phyloP scores from a whole-genome alignment of 2,888 invertebrate species.

The Folsomia candida region DNA sequence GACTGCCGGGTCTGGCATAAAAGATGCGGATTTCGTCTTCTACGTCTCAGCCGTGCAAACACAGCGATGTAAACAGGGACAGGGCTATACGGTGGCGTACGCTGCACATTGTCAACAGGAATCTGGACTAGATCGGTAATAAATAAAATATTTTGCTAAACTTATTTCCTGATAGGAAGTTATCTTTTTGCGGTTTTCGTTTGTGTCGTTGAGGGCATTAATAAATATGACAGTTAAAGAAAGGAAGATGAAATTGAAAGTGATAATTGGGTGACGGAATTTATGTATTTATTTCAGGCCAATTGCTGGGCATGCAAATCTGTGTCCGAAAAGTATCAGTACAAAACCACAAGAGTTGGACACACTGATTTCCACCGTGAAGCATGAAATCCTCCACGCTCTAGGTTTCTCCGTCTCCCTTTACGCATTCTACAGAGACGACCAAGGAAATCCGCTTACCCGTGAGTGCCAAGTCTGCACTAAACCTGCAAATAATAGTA shows the following conservation, averaged over 20 bases:
- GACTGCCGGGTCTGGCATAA: slow-evolving; percentile 66
- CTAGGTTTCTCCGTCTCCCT: slow-evolving; percentile 94
- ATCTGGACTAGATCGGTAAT: slow-evolving; percentile 77
- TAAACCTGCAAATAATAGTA: too few species aligned
- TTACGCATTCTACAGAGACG: slow-evolving; percentile 93
- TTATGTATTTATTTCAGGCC: slow-evolving; percentile 65
- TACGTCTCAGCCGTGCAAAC: slow-evolving; percentile 95
- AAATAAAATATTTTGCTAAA: too few species aligned
- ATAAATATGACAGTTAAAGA: not conserved
- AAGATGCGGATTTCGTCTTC: slow-evolving; percentile 88
- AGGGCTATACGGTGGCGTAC: slow-evolving; percentile 48
- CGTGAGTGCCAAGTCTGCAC: slow-evolving; percentile 52
- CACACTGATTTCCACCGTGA: slow-evolving; percentile 89
- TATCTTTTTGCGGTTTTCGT: too few species aligned
- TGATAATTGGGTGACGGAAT: not conserved
- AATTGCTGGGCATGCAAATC: slow-evolving; percentile 97
- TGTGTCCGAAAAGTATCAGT: slow-evolving; percentile 91
- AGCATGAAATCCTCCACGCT: slow-evolving; percentile 97
- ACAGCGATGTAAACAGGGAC: slow-evolving; percentile 71
- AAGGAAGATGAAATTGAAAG: too few species aligned
- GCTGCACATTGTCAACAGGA: slow-evolving; percentile 95
- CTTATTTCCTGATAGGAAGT: too few species aligned
- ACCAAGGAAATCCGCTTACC: slow-evolving; percentile 82
- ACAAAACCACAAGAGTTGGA: slow-evolving; percentile 87
- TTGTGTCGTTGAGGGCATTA: too few species aligned